phyloP scores from a whole-genome alignment of 1,140 invertebrate genomes.

The Orchesella cincta region DNA sequence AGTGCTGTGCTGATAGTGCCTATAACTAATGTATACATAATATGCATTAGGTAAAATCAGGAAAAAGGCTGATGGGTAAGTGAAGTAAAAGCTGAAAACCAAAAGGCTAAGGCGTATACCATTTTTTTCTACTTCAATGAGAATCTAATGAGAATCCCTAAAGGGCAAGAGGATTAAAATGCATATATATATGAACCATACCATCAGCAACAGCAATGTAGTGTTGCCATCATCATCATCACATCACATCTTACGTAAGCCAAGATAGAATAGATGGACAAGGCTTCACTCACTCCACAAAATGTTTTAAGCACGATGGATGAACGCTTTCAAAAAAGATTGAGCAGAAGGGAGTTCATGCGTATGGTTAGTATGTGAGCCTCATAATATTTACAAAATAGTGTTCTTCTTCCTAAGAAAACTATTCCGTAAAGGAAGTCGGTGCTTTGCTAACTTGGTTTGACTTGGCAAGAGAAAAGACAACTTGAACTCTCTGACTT shows the following conservation, averaged over 20 bases:
- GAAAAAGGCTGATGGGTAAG: not conserved
- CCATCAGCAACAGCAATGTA: not conserved
- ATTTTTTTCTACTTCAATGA: conserved; percentile 8
- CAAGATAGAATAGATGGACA: no score
- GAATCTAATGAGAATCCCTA: conserved; percentile 6
- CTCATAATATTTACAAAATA: not conserved
- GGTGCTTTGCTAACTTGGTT: no score
- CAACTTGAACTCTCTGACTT: conserved; percentile 20
- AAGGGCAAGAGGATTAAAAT: conserved; percentile 22
- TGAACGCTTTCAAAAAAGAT: not conserved
- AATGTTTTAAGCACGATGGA: no score
- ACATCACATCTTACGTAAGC: no score
- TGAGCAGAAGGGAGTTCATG: not conserved
- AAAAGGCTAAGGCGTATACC: conserved; percentile 2
- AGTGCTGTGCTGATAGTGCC: not conserved
- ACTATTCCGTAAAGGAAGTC: not conserved
- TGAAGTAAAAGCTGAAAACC: not conserved
- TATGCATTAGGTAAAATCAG: not conserved
- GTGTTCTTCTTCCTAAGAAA: not conserved
- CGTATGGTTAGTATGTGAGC: not conserved
- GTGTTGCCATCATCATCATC: not conserved
- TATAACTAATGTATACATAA: not conserved
- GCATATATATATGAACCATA: not conserved
- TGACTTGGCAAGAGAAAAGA: not conserved
- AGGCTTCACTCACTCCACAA: no score